These are phyloP conservation scores for Drosophila suboccidentalis DNA, from an alignment of 2,888 invertebrate genomes.

Conservation along the genomic window DNA sequence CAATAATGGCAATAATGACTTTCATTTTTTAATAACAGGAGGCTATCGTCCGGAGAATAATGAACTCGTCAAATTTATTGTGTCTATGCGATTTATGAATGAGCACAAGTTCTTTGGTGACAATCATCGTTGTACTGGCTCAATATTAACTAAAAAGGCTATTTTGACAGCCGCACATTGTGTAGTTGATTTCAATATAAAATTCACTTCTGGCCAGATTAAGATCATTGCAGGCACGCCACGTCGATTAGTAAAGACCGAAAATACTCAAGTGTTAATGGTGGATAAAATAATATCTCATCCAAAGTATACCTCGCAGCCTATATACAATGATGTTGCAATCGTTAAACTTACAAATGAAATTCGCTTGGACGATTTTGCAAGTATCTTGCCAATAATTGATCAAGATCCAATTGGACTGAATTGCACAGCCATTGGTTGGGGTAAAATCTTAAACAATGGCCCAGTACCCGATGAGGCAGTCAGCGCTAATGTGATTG, in stretches of 20 bases:
- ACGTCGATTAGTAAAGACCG: conserved; percentile 30
- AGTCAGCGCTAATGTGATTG: neutral
- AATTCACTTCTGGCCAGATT: rapidly evolving
- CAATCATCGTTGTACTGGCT: conserved; percentile 66
- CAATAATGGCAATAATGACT: conserved; percentile 18
- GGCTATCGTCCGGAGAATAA: conserved; percentile 56
- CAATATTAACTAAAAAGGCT: conserved; percentile 38
- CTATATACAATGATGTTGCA: conserved; percentile 41
- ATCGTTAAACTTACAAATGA: conserved; percentile 22
- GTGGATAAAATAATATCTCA: conserved; percentile 26
- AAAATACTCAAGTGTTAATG: conserved; percentile 17
- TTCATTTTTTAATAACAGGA: conserved; percentile 58
- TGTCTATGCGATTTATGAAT: conserved; percentile 34
- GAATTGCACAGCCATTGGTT: neutral
- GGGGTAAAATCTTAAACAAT: neutral
- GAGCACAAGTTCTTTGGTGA: conserved; percentile 51
- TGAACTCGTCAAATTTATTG: conserved; percentile 40
- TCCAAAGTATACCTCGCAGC: conserved; percentile 11
- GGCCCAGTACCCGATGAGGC: neutral
- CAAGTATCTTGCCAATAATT: conserved; percentile 15
- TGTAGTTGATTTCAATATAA: neutral
- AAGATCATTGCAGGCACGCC: conserved; percentile 52
- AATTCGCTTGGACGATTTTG: neutral
- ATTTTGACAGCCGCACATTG: conserved; percentile 72
- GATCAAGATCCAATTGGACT: neutral